Evolutionary conservation across 23 tunicate species (phyloP).

Genomic region (Aplidium turbinatum): DNA sequence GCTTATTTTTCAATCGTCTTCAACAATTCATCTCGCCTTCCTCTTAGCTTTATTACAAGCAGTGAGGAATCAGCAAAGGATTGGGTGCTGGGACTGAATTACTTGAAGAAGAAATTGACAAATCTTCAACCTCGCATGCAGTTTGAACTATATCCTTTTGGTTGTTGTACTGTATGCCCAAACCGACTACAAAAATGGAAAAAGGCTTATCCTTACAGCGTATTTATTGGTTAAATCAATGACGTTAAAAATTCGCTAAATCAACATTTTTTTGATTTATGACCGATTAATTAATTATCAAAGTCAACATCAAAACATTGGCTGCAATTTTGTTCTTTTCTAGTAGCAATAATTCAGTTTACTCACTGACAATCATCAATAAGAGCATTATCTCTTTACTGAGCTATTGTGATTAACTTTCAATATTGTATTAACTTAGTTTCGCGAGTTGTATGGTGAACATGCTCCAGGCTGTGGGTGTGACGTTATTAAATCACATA

Average conservation of each 20-base stretch:
- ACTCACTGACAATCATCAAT: no score
- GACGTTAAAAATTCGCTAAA: background rate
- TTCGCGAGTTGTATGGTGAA: background rate
- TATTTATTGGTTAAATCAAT: background rate
- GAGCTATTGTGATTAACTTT: background rate
- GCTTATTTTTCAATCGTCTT: constrained; percentile 63
- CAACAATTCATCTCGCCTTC: constrained; percentile 33
- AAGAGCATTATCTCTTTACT: background rate
- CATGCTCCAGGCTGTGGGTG: background rate
- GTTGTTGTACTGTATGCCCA: no score
- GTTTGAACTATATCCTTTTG: constrained; percentile 84
- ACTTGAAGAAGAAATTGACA: constrained; percentile 30
- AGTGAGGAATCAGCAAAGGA: constrained; percentile 59
- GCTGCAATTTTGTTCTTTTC: no score
- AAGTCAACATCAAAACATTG: no score
- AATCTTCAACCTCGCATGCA: constrained; percentile 51
- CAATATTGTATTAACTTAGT: background rate
- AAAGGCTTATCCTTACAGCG: no score
- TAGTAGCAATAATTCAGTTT: no score
- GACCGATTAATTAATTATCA: no score
- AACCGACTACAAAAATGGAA: no score
- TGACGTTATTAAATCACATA: background rate
- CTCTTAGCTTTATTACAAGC: constrained; percentile 53
- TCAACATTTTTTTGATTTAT: background rate
- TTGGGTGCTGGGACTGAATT: constrained; percentile 68